Base-by-base conservation (phyloP, 2,888 invertebrate genomes). In the Nephrotoma guestfalica region DNA sequence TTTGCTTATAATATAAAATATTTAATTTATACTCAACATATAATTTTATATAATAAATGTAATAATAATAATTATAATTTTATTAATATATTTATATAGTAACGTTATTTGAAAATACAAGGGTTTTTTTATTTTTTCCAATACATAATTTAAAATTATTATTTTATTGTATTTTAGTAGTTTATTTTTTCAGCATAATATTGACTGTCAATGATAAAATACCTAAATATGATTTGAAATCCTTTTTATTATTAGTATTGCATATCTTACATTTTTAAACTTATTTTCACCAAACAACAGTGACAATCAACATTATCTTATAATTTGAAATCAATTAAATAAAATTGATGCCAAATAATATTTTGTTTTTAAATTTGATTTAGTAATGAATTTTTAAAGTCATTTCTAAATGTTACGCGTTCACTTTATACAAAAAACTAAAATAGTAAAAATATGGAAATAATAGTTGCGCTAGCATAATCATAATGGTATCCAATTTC, bases 341-440 rank as follows among this genome's bases (percentile, higher is more conserved):
- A 30, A 71, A 71, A 71, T 71, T 71, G 71, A 71, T 71, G 71
- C 30, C 71, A 71, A 71, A 71, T 71, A 71, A 71, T 71, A 71
- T 6, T 51, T 71, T 71, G 9, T 71, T 71, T 71, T 71, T 71
- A 30, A 71, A 71, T 71, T 71, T 71, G 71, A 71, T 71, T 71
- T 71, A 71, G 71, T 30, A 71, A 71, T 71, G 30, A 71, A 71
- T 71, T 71, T 71, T 9, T 71, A 57, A 30, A 83, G 42, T 86
- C 40, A 15, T 85, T 85, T 86, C 41, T 86, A 85, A 83, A 86
- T 41, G 43, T 86, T 83, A 45, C 85, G 85, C 85, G 18, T 18
- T 85, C 85, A 85, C 85, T 85, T 85, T 85, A 85, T 88, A 88
- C 87, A 88, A 88, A 88, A 88, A 88, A 88, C 88, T 88, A 88